These are phyloP conservation scores for Tinea trinotella DNA, from an alignment of 2,888 invertebrate species.

Conservation along the genomic window DNA sequence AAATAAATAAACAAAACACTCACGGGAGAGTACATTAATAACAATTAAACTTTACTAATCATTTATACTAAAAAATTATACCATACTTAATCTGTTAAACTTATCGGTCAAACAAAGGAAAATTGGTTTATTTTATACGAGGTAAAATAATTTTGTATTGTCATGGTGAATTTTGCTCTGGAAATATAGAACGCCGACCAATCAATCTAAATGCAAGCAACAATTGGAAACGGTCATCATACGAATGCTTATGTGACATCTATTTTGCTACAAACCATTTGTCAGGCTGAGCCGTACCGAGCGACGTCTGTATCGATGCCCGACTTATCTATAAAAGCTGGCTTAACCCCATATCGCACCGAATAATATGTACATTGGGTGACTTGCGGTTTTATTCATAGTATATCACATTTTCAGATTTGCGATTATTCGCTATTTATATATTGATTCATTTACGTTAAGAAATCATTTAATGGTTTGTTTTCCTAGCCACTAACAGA, in stretches of 20 bases:
- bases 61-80: too few relatives aligned
- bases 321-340: conserved; percentile 54
- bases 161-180: background rate
- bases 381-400: conserved; percentile 4
- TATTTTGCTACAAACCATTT: conserved; percentile 43
- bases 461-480: too few relatives aligned
- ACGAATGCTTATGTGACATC: conserved; percentile 35
- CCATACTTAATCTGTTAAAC: too few relatives aligned
- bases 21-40: too few relatives aligned
- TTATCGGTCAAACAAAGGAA: too few relatives aligned
- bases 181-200: background rate
- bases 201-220: background rate
- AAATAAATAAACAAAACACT: too few relatives aligned
- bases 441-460: too few relatives aligned
- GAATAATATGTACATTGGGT: conserved; percentile 35
- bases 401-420: background rate
- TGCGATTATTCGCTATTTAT: background rate
- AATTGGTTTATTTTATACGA: too few relatives aligned
- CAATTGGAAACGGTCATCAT: conserved; percentile 3
- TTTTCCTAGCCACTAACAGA: too few relatives aligned
- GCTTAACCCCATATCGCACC: conserved; percentile 35
- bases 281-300: conserved; percentile 52
- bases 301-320: conserved; percentile 42
- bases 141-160: background rate
- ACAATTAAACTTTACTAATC: too few relatives aligned